Conservation (phyloP, 2,888 invertebrate species). For the Sminthurinus aureus region DNA sequence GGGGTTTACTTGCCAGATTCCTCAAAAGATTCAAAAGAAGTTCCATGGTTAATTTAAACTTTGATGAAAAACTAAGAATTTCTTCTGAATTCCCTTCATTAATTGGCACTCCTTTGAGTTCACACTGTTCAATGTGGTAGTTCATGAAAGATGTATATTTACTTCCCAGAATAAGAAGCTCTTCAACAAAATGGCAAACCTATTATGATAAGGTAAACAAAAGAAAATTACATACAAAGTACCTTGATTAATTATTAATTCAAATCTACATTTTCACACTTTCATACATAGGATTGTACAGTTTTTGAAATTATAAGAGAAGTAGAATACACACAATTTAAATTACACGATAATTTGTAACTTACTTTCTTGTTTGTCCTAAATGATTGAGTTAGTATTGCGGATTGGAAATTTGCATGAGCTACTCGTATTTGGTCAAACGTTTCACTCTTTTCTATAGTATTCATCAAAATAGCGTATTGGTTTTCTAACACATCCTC, state of each 20-base stretch:
- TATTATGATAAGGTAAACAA: constrained; percentile 18
- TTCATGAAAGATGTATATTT: constrained; percentile 53
- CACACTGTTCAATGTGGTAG: constrained; percentile 49
- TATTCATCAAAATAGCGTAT: constrained; percentile 48
- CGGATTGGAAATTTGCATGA: constrained; percentile 53
- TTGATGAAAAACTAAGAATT: constrained; percentile 47
- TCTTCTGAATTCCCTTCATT: constrained; percentile 56
- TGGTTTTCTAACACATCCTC: constrained; percentile 59
- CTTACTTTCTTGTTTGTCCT: constrained; percentile 49
- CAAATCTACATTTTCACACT: too few species aligned
- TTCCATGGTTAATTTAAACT: constrained; percentile 56
- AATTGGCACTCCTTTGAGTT: constrained; percentile 50
- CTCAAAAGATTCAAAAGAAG: constrained; percentile 55
- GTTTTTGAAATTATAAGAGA: too few species aligned
- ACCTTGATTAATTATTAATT: too few species aligned
- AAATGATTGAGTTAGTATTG: constrained; percentile 57
- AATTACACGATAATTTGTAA: too few species aligned
- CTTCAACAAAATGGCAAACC: constrained; percentile 55
- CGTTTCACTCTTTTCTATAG: constrained; percentile 57
- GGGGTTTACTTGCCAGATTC: constrained; percentile 51
- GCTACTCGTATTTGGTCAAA: constrained; percentile 58
- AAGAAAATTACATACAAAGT: neutral
- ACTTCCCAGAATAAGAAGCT: constrained; percentile 52
- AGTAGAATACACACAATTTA: too few species aligned
- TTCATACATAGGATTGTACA: too few species aligned